A percentile compares a stretch with the other conserved stretches of the same genome.
Evolutionary conservation across 1,140 invertebrate species (phyloP).

Genomic region (Phymastichus coffea): DNA sequence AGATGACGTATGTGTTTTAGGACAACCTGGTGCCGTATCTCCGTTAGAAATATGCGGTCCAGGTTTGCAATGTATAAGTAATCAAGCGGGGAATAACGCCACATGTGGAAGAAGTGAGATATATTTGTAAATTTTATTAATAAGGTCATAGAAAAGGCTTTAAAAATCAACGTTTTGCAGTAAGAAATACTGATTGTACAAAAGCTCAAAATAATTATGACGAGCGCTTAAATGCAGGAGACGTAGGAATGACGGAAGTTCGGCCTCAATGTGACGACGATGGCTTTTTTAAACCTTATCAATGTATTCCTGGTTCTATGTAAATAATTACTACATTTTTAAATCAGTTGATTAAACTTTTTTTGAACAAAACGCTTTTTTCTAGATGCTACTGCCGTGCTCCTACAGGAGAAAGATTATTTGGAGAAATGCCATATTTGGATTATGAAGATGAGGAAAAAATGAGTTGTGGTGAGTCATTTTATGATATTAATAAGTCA

Average conservation of each 20-base stretch:
- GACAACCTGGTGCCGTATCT: slow-evolving; percentile 36
- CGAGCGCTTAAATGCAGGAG: slow-evolving; percentile 38
- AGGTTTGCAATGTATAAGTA: slow-evolving; percentile 41
- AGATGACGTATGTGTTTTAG: slow-evolving; percentile 44
- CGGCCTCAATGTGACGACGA: slow-evolving; percentile 59
- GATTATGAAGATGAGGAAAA: slow-evolving; percentile 42
- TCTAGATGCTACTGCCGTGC: slow-evolving; percentile 64
- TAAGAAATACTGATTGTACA: slow-evolving; percentile 54
- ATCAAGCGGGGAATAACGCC: slow-evolving; percentile 9
- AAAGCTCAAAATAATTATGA: slow-evolving; percentile 53
- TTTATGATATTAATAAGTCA: background rate
- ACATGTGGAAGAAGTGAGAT: slow-evolving; percentile 35
- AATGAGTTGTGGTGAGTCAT: slow-evolving; percentile 60
- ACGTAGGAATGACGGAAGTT: slow-evolving; percentile 47
- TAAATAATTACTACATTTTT: slow-evolving; percentile 41
- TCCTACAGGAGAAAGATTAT: slow-evolving; percentile 60
- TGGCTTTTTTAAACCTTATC: slow-evolving; percentile 54
- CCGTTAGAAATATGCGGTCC: slow-evolving; percentile 49
- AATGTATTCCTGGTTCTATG: slow-evolving; percentile 63
- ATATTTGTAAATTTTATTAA: no score
- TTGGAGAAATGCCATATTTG: slow-evolving; percentile 59
- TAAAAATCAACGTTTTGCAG: slow-evolving; percentile 15
- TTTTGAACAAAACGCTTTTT: no score
- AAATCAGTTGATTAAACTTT: no score
- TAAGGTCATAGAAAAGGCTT: background rate